These are phyloP conservation scores for Helicolenus hilgendorfi DNA, from an alignment of 2,797 vertebrate genomes.

Conservation along the genomic window DNA sequence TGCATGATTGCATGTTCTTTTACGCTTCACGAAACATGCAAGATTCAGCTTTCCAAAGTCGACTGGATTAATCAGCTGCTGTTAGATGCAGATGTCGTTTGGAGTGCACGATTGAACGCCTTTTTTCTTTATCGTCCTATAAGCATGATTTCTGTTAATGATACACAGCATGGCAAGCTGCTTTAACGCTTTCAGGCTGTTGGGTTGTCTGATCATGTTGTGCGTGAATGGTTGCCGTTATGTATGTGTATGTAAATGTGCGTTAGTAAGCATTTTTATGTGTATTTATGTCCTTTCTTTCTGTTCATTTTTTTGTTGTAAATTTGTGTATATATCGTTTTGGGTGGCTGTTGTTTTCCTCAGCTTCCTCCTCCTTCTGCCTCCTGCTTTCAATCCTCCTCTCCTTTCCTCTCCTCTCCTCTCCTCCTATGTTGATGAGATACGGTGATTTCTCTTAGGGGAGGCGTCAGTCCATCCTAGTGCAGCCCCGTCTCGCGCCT, in stretches of 20 bases:
- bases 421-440: slow-evolving; percentile 90
- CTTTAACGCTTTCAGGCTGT: slow-evolving; percentile 58
- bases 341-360: slow-evolving; percentile 55
- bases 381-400: slow-evolving; percentile 36
- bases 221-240: slow-evolving; percentile 22
- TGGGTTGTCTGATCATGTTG: slow-evolving; percentile 29
- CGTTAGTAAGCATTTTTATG: slow-evolving; percentile 48
- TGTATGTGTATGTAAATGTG: slow-evolving; percentile 50
- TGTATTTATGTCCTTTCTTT: slow-evolving; percentile 63
- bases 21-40: slow-evolving; percentile 43
- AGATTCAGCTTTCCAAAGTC: slow-evolving; percentile 4
- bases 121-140: slow-evolving; percentile 20
- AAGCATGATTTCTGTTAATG: slow-evolving; percentile 64
- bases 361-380: slow-evolving; percentile 33
- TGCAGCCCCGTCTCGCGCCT: slow-evolving; percentile 92
- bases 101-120: slow-evolving; percentile 27
- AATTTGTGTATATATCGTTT: slow-evolving; percentile 61
- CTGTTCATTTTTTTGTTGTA: slow-evolving; percentile 55
- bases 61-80: slow-evolving; percentile 36
- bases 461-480: slow-evolving; percentile 94
- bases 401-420: slow-evolving; percentile 66
- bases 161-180: slow-evolving; percentile 65
- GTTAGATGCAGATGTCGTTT: slow-evolving; percentile 53
- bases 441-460: slow-evolving; percentile 95
- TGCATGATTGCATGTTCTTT: slow-evolving; percentile 76